These are phyloP conservation scores for Upupa epops DNA, from an alignment of 2,113 vertebrate species.

Conservation along the genomic window DNA sequence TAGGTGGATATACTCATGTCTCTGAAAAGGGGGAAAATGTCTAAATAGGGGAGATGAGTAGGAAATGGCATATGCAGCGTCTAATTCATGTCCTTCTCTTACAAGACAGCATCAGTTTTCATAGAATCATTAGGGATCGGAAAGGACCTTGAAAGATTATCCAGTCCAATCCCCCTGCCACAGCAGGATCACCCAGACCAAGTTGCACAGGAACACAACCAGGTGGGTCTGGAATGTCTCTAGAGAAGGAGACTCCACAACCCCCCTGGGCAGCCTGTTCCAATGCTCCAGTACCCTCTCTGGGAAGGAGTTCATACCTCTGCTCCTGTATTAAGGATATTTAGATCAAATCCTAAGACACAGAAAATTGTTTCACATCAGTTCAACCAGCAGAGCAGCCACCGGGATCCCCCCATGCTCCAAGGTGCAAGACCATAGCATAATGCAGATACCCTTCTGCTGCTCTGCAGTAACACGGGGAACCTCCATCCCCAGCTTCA, in stretches of 20 bases:
- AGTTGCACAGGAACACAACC: no score
- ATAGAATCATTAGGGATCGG: no score
- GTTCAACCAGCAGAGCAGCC: background rate
- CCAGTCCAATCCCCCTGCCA: no score
- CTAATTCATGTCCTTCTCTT: background rate
- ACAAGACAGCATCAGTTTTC: background rate
- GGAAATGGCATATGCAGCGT: background rate
- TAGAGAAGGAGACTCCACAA: no score
- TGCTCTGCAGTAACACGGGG: fast-evolving
- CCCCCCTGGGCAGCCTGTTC: no score
- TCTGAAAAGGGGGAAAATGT: background rate
- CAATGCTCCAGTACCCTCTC: no score
- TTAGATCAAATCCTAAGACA: background rate
- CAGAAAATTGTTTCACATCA: background rate
- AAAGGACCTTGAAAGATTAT: no score
- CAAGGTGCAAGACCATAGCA: fast-evolving
- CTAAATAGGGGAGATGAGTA: background rate
- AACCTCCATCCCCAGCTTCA: background rate
- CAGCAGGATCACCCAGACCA: no score
- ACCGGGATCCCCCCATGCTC: background rate
- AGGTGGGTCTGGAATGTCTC: no score
- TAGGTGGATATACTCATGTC: background rate
- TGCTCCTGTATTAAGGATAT: background rate
- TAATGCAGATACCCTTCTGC: fast-evolving
- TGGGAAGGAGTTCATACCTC: background rate